phyloP scores from a whole-genome alignment of 2,888 invertebrate species.

The Venusia cambrica region DNA sequence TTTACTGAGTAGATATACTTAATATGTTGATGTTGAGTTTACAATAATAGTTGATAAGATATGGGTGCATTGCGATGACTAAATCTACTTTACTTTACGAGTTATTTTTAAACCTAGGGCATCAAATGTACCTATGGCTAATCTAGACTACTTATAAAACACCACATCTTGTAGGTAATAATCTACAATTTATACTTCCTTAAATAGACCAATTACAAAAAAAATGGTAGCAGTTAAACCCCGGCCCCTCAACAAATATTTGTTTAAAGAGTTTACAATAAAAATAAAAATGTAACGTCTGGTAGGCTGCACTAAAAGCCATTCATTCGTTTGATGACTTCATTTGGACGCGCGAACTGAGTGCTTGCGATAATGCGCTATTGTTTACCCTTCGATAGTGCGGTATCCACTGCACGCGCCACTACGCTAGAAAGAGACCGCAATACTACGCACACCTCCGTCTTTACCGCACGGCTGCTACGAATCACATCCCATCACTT shows the following conservation, averaged over 20 bases:
- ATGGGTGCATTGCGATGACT: conserved; percentile 7
- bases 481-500: conserved; percentile 54
- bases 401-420: conserved; percentile 74
- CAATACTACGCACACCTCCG: conserved; percentile 47
- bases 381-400: conserved; percentile 81
- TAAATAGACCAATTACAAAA: conserved; percentile 34
- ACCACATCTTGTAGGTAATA: conserved; percentile 2
- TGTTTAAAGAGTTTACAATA: conserved; percentile 74
- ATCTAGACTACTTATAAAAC: conserved; percentile 2
- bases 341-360: conserved; percentile 75
- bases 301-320: conserved; percentile 65
- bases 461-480: conserved; percentile 50
- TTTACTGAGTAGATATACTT: too few relatives aligned
- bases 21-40: too few relatives aligned
- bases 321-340: conserved; percentile 81
- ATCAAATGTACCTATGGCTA: neutral
- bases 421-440: conserved; percentile 65
- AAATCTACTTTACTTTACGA: conserved; percentile 7
- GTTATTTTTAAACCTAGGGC: conserved; percentile 5
- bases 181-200: conserved; percentile 1
- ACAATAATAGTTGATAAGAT: too few relatives aligned
- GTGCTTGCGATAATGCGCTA: conserved; percentile 78
- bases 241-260: conserved; percentile 53
- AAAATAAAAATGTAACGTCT: conserved; percentile 72
- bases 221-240: conserved; percentile 24